Evolutionary conservation across 2,888 invertebrate genomes (phyloP).

Genomic region (Trichopoda pennipes): DNA sequence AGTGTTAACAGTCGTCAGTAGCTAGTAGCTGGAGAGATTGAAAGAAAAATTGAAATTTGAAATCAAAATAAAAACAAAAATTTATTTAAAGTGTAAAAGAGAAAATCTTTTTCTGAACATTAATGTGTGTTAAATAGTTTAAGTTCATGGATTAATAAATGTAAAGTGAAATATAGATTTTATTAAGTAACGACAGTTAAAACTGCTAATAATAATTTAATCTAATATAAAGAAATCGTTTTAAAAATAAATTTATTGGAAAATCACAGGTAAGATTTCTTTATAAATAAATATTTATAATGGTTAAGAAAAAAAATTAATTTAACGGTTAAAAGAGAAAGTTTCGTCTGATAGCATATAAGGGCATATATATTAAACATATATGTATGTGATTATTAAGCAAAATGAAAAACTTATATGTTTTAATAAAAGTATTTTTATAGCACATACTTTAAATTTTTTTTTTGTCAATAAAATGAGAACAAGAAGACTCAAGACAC

Average conservation of each 20-base stretch:
- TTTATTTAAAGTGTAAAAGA: slow-evolving; percentile 23
- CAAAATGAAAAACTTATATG: neutral
- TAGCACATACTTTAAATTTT: no score
- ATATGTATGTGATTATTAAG: neutral
- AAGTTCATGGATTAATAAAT: slow-evolving; percentile 30
- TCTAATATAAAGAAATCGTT: neutral
- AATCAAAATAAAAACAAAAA: slow-evolving; percentile 1
- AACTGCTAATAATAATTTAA: neutral
- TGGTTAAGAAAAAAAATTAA: neutral
- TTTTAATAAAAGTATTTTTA: neutral
- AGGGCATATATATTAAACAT: neutral
- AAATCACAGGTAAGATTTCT: slow-evolving; percentile 58
- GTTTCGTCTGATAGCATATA: slow-evolving; percentile 31
- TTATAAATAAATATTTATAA: neutral
- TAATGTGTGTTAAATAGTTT: slow-evolving; percentile 10
- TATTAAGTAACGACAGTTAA: neutral
- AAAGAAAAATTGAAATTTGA: slow-evolving; percentile 15
- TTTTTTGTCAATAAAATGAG: no score
- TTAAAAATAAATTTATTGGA: neutral
- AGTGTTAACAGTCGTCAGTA: slow-evolving; percentile 52
- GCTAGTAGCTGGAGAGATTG: slow-evolving; percentile 21
- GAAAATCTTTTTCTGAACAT: slow-evolving; percentile 39
- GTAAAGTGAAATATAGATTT: slow-evolving; percentile 49
- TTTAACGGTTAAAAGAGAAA: slow-evolving; percentile 65
- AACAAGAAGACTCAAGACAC: no score